phyloP scores from a whole-genome alignment of 2,113 vertebrate genomes.

The Budorcas taxicolor region DNA sequence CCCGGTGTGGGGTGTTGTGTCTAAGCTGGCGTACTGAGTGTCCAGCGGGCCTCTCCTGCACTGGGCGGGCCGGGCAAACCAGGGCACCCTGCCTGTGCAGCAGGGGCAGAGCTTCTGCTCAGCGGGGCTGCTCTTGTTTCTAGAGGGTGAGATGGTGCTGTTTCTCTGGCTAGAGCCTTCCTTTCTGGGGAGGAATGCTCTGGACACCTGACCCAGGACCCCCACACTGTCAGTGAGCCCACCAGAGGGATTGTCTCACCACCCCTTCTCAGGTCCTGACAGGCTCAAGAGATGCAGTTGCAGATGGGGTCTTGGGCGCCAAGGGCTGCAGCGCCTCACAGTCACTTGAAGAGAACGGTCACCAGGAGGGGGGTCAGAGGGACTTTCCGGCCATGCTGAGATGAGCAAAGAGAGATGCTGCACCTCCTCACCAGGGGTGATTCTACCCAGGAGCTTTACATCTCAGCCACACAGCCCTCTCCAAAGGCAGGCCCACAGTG shows the following conservation, averaged over 20 bases:
- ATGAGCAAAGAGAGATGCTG: too few species aligned
- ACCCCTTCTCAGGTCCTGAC: neutral
- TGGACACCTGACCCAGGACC: neutral
- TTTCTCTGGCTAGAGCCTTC: neutral
- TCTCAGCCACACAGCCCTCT: neutral
- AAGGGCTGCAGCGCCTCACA: neutral
- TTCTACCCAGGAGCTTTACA: neutral
- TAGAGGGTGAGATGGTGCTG: neutral
- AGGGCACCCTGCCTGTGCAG: neutral
- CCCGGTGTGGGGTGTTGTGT: neutral
- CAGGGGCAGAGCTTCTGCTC: neutral
- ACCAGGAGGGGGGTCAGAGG: neutral
- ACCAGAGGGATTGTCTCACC: neutral
- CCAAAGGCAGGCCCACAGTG: neutral
- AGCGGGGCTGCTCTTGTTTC: neutral
- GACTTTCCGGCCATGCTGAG: neutral
- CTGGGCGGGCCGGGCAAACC: neutral
- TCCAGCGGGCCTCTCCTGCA: neutral
- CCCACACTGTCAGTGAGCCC: neutral
- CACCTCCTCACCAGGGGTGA: neutral
- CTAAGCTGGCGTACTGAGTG: accelerated
- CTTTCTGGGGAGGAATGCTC: neutral
- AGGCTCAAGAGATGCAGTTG: neutral
- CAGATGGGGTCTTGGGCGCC: neutral
- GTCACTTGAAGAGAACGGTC: neutral